Evolutionary conservation across 1,140 invertebrate species (phyloP), one percentile per base, ranked within the genome.

Genomic region (Colletes gigas): DNA sequence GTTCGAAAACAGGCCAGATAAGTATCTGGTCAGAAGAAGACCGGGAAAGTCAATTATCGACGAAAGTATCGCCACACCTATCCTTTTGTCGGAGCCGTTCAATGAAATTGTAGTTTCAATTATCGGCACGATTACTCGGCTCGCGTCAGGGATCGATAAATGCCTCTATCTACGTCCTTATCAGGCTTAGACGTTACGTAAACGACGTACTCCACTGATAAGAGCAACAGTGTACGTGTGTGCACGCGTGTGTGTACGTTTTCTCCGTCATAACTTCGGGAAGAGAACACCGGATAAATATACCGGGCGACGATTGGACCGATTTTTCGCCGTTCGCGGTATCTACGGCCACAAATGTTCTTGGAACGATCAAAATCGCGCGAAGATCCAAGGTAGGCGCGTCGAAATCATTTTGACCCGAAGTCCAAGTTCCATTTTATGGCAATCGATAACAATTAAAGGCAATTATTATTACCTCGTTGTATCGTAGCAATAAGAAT

Each of bases 101-200:
- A 72, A 72, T 72, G 76, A 78, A 78, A 72, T 63, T 55, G 69
- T 72, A 65, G 57, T 72, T 72, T 78, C 76, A 78, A 78, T 78
- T 78, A 72, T 63, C 76, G 59, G 39, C 4, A 8, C 69, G 76
- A 78, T 78, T 72, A 78, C 76, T 44, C 59, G n/a, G 55, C 50
- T 52, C 68, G 19, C 30, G 39, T 72, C 59, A 72, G 50, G 21
- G 68, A 72, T 78, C 76, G 76, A 78, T 78, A 72, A 78, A 78
- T 60, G 60, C 50, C 66, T 52, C 47, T 78, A 78, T 78, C 76
- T 71, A 65, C 60, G n/a, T 30, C 19, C 77, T 79, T 79, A 78
- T 78, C 77, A 14, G 9, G 50, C 60, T 66, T 50, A 41, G 30
- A 52, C 67, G 75, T 78, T 79, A 79, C 60, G 77, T 79, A 79